These are phyloP conservation scores for Vesta saturnalis DNA, from an alignment of 2,888 invertebrate genomes.

Conservation along the genomic window DNA sequence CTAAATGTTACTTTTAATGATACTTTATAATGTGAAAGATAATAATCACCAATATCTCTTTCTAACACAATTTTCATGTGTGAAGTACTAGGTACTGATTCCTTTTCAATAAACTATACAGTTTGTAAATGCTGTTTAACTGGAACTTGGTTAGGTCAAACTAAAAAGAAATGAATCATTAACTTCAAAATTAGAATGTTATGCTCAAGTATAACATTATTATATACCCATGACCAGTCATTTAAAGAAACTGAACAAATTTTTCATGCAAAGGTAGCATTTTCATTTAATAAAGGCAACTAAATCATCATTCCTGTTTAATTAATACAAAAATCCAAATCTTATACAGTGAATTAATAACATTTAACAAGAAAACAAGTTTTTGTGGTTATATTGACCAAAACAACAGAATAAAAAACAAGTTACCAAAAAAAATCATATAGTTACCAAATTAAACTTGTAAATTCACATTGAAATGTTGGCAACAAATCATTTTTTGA, in stretches of 20 bases:
- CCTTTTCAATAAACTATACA: background rate
- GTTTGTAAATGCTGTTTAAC: constrained; percentile 1
- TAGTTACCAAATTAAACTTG: background rate
- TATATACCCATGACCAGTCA: background rate
- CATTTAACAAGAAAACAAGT: background rate
- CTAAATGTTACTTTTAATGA: constrained; percentile 5
- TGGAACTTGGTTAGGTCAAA: background rate
- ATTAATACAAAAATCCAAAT: constrained; percentile 5
- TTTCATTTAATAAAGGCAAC: background rate
- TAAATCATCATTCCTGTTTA: background rate
- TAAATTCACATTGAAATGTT: background rate
- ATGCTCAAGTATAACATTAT: constrained; percentile 1
- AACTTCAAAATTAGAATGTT: background rate
- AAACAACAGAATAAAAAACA: background rate
- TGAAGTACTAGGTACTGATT: constrained; percentile 3
- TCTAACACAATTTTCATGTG: background rate
- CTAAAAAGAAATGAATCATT: background rate
- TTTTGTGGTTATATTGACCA: too few species aligned
- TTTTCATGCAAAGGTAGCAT: background rate
- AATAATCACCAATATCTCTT: constrained; percentile 1
- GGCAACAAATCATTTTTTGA: background rate
- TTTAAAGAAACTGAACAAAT: constrained; percentile 2
- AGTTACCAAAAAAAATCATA: background rate
- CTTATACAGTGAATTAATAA: constrained; percentile 2
- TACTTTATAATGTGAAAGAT: constrained; percentile 5